phyloP scores from a whole-genome alignment of 2,888 invertebrate genomes.

The Arctia plantaginis region DNA sequence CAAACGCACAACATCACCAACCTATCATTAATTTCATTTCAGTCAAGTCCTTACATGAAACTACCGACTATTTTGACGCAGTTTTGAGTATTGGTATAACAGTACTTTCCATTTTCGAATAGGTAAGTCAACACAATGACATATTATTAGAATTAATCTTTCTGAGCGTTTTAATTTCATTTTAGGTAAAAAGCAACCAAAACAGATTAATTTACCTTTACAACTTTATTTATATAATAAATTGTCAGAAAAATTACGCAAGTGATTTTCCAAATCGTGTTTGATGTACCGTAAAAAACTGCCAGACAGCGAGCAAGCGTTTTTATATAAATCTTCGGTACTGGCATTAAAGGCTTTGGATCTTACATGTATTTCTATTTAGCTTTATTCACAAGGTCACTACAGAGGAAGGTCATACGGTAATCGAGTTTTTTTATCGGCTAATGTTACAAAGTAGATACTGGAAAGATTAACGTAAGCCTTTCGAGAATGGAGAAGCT shows the following conservation, averaged over 20 bases:
- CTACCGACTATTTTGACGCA: constrained; percentile 1
- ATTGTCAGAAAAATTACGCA: constrained; percentile 8
- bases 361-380: background rate
- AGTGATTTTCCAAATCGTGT: constrained; percentile 7
- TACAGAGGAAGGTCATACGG: constrained; percentile 2
- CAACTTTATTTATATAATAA: background rate
- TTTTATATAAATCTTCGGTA: constrained; percentile 8
- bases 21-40: constrained; percentile 17
- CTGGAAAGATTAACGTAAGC: constrained; percentile 8
- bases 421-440: constrained; percentile 7
- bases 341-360: constrained; percentile 4
- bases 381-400: constrained; percentile 3
- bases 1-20: background rate
- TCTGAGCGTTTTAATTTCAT: background rate
- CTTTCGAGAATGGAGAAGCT: background rate
- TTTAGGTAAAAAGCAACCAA: background rate
- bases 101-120: background rate
- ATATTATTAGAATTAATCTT: background rate
- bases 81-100: background rate
- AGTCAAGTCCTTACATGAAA: constrained; percentile 14
- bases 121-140: background rate
- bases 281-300: constrained; percentile 10
- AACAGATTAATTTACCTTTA: background rate
- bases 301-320: constrained; percentile 3
- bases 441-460: constrained; percentile 2